Conservation (phyloP, 1,140 invertebrate genomes). For the Listronotus bonariensis region DNA sequence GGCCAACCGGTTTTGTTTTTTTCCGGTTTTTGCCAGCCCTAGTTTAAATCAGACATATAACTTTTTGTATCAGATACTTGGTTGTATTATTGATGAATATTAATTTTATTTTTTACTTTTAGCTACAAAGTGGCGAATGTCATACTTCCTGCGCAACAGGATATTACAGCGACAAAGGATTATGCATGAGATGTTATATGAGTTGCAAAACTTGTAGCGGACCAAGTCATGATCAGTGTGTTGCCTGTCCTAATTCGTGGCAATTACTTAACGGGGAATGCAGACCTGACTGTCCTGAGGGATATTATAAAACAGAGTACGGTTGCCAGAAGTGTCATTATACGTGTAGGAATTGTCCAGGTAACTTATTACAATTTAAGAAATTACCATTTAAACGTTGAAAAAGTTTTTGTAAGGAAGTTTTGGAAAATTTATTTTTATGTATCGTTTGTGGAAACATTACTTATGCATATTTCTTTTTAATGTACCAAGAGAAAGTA, state of each 20-base stretch:
- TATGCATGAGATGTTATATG: slow-evolving; percentile 79
- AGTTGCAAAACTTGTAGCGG: slow-evolving; percentile 83
- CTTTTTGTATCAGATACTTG: not conserved
- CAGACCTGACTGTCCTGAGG: slow-evolving; percentile 80
- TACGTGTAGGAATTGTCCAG: slow-evolving; percentile 79
- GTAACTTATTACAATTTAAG: slow-evolving; percentile 53
- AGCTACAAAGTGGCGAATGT: slow-evolving; percentile 78
- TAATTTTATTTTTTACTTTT: slow-evolving; percentile 27
- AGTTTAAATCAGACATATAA: no score
- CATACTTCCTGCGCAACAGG: slow-evolving; percentile 74
- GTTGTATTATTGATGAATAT: slow-evolving; percentile 1
- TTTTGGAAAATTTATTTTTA: no score
- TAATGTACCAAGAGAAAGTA: no score
- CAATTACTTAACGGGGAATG: slow-evolving; percentile 80
- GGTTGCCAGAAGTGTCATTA: slow-evolving; percentile 85
- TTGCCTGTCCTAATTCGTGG: slow-evolving; percentile 77
- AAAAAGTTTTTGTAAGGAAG: no score
- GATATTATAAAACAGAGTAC: slow-evolving; percentile 77
- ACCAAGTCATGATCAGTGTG: slow-evolving; percentile 79
- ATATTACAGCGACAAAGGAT: slow-evolving; percentile 81
- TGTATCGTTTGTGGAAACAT: no score
- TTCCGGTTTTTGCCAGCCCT: no score
- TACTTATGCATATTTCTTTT: no score
- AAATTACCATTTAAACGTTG: no score
- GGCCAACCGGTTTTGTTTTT: no score